Conservation (phyloP, 1,140 invertebrate genomes). For the Samia ricini region DNA sequence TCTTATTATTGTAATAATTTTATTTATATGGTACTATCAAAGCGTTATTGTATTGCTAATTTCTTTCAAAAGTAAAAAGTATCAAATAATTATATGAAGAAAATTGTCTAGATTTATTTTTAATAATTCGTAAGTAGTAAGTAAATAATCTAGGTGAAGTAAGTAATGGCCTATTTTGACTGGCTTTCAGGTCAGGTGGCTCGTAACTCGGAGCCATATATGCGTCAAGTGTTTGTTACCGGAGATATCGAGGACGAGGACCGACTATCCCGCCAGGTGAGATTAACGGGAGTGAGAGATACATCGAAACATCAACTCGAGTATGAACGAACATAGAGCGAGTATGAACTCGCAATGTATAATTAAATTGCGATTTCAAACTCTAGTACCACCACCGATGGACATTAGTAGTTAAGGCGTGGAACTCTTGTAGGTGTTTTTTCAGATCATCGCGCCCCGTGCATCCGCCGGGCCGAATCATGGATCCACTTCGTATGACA, state of each 20-base stretch:
- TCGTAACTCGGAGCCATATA: slow-evolving; percentile 94
- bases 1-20: background rate
- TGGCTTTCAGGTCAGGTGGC: slow-evolving; percentile 86
- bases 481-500: slow-evolving; percentile 41
- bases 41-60: background rate
- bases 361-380: slow-evolving; percentile 53
- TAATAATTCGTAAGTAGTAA: background rate
- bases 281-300: slow-evolving; percentile 23
- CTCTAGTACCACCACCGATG: slow-evolving; percentile 29
- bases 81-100: too few species aligned
- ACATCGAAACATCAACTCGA: slow-evolving; percentile 1
- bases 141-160: slow-evolving; percentile 1
- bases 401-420: slow-evolving; percentile 36
- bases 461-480: slow-evolving; percentile 36
- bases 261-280: slow-evolving; percentile 81
- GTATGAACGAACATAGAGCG: too few species aligned
- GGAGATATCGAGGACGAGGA: slow-evolving; percentile 81
- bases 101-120: too few species aligned
- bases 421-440: slow-evolving; percentile 63
- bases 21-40: background rate
- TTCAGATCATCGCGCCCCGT: slow-evolving; percentile 62
- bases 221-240: slow-evolving; percentile 95
- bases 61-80: too few species aligned
- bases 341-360: slow-evolving; percentile 65
- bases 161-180: slow-evolving; percentile 26